Conservation (phyloP, 2,113 vertebrate genomes). For the Tinamus guttatus region DNA sequence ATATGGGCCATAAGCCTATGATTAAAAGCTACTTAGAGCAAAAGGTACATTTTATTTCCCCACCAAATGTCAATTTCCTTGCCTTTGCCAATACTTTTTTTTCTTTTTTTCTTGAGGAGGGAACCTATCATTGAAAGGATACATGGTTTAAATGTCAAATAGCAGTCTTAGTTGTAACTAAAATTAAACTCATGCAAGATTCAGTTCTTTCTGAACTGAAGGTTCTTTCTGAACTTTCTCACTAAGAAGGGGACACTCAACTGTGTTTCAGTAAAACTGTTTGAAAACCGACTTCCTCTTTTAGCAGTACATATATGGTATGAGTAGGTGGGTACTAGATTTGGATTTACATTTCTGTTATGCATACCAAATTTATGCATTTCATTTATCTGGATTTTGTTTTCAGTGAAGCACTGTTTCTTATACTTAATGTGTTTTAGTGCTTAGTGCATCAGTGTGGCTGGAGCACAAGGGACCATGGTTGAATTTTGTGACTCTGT, state of each 20-base stretch:
- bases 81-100: neutral
- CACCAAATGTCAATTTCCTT: neutral
- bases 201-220: neutral
- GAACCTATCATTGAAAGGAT: neutral
- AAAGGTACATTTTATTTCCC: neutral
- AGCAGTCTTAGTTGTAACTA: neutral
- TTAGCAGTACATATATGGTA: neutral
- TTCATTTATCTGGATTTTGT: neutral
- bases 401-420: neutral
- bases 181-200: neutral
- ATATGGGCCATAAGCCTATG: neutral
- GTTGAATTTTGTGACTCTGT: neutral
- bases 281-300: neutral
- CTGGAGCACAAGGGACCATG: neutral
- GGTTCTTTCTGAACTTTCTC: too few relatives aligned
- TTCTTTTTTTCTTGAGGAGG: neutral
- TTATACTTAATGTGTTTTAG: neutral
- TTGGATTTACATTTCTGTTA: neutral
- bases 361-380: neutral
- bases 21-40: neutral
- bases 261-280: neutral
- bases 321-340: neutral
- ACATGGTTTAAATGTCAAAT: neutral
- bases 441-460: neutral
- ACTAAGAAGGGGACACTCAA: neutral